phyloP scores from a whole-genome alignment of 2,797 vertebrate species.

The Sebastiscus albofasciatus region DNA sequence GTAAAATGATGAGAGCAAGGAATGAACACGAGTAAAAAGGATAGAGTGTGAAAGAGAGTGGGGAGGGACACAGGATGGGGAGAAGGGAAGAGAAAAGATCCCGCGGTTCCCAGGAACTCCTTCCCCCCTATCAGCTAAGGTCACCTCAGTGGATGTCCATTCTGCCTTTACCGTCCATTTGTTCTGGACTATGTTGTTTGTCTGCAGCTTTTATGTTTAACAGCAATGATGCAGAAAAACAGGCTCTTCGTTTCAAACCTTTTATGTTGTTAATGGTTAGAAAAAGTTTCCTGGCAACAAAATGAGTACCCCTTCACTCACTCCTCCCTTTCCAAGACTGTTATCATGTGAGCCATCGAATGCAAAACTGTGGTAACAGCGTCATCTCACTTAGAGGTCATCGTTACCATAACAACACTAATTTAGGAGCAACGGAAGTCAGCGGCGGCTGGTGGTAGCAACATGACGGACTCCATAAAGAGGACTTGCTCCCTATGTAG shows the following conservation, averaged over 20 bases:
- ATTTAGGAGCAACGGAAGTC: too few relatives aligned
- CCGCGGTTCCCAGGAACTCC: neutral
- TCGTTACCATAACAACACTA: too few relatives aligned
- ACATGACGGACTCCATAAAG: too few relatives aligned
- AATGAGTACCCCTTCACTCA: too few relatives aligned
- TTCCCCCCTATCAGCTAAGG: neutral
- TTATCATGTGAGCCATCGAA: too few relatives aligned
- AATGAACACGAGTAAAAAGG: constrained; percentile 14
- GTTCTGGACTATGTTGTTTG: neutral
- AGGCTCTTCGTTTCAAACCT: neutral
- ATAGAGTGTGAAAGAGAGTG: neutral
- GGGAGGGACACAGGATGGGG: neutral
- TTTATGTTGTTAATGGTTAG: neutral
- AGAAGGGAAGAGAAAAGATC: neutral
- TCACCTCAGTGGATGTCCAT: neutral
- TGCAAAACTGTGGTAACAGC: too few relatives aligned
- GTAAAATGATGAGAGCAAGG: constrained; percentile 2
- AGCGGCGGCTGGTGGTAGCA: too few relatives aligned
- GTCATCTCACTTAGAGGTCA: too few relatives aligned
- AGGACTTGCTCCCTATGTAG: too few relatives aligned
- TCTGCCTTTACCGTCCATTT: neutral
- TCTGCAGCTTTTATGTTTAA: neutral
- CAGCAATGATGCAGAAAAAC: neutral
- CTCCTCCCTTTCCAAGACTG: too few relatives aligned
- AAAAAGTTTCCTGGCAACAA: neutral